Evolutionary conservation across 2,113 vertebrate species (phyloP).

Genomic region (Heterotis niloticus): DNA sequence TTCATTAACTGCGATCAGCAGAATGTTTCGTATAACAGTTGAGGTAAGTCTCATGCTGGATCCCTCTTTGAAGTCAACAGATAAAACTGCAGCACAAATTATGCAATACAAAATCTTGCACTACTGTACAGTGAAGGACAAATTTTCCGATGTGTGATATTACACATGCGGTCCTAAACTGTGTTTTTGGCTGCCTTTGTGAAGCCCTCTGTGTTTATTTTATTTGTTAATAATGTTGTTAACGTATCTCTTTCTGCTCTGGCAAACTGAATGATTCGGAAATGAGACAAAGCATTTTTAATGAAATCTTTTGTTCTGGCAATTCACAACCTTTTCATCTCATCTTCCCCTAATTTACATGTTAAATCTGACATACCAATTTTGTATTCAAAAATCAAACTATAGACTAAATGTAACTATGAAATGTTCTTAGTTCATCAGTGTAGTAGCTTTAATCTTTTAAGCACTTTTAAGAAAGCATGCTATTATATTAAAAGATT

Average conservation of each 20-base stretch:
- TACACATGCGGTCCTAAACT: conserved; percentile 28
- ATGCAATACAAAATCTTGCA: not conserved
- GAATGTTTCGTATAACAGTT: not conserved
- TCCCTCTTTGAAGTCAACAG: not conserved
- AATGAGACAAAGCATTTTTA: conserved; percentile 33
- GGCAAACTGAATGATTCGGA: conserved; percentile 20
- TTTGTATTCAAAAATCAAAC: conserved; percentile 14
- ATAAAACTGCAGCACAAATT: not conserved
- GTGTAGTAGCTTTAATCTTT: not conserved
- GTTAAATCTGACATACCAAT: conserved; percentile 25
- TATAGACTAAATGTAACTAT: conserved; percentile 1
- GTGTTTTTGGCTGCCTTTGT: conserved; percentile 32
- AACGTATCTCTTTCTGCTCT: conserved; percentile 29
- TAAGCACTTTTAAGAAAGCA: too few species aligned
- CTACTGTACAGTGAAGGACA: not conserved
- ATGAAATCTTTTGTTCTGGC: conserved; percentile 22
- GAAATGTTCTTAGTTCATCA: not conserved
- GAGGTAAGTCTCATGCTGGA: not conserved
- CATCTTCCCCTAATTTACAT: conserved; percentile 18
- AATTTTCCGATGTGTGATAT: conserved; percentile 25
- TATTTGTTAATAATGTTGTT: conserved; percentile 40
- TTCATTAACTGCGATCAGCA: not conserved
- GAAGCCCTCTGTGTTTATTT: conserved; percentile 30
- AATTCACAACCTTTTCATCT: conserved; percentile 21
- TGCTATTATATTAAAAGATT: too few species aligned